Conservation (phyloP, 2,113 vertebrate genomes). For the Hiodon tergisus region DNA sequence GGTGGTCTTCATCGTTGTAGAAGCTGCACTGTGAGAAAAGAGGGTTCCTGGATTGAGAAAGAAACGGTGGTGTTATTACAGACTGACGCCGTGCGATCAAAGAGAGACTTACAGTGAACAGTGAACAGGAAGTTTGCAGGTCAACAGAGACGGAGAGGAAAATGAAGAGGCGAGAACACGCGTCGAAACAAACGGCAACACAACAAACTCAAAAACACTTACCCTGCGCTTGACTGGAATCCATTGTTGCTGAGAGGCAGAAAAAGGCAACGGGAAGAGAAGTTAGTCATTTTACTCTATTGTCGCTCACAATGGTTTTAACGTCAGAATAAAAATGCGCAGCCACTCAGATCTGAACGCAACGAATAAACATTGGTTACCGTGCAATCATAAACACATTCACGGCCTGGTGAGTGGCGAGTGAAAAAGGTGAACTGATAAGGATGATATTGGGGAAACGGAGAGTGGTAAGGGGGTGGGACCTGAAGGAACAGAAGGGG, state of each 20-base stretch:
- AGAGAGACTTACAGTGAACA: too few relatives aligned
- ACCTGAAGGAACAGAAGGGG: constrained; percentile 30
- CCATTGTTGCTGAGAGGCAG: constrained; percentile 47
- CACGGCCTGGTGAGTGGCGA: neutral
- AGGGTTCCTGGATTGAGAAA: constrained; percentile 37
- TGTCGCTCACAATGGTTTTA: neutral
- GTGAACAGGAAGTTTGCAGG: too few relatives aligned
- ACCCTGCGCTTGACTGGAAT: constrained; percentile 55
- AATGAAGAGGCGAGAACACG: too few relatives aligned
- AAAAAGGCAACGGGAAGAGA: constrained; percentile 16
- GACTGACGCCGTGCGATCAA: neutral
- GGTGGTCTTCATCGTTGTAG: constrained; percentile 22
- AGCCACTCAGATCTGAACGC: neutral
- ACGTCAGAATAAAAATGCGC: constrained; percentile 18
- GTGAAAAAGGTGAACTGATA: neutral
- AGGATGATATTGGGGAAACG: neutral
- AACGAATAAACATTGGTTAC: neutral
- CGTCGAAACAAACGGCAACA: neutral
- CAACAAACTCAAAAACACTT: constrained; percentile 24
- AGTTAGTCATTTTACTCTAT: neutral
- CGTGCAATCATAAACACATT: neutral
- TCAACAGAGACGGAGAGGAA: too few relatives aligned
- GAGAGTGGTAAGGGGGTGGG: neutral
- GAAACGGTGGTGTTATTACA: neutral
- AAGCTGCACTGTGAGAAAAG: constrained; percentile 11